phyloP scores from a whole-genome alignment of 2,113 vertebrate species.

The Scytalopus superciliaris region DNA sequence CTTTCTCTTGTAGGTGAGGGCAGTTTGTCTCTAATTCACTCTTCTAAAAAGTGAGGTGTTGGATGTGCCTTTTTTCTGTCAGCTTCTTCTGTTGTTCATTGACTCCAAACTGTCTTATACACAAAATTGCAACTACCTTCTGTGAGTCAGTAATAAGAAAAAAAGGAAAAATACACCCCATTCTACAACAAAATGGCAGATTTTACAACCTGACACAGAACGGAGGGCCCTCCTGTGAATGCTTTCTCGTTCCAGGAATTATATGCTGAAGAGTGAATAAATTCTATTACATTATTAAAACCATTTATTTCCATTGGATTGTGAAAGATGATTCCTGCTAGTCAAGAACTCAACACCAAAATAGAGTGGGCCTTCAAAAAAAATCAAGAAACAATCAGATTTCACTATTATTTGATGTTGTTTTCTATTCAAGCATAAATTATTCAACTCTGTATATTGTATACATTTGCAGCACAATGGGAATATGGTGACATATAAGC shows the following conservation, averaged over 20 bases:
- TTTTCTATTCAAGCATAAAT: neutral
- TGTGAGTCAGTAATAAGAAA: neutral
- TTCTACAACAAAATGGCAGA: neutral
- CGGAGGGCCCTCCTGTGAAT: neutral
- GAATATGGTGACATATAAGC: neutral
- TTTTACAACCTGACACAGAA: neutral
- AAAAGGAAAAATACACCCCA: neutral
- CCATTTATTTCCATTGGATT: neutral
- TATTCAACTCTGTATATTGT: neutral
- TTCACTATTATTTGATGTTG: neutral
- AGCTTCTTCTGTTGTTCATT: neutral
- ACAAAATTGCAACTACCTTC: neutral
- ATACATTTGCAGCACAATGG: neutral
- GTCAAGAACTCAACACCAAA: neutral
- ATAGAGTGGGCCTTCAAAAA: neutral
- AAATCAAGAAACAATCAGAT: neutral
- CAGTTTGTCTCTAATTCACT: neutral
- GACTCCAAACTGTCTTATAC: neutral
- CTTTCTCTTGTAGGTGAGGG: neutral
- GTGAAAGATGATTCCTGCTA: neutral
- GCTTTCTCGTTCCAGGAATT: neutral
- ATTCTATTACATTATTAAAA: neutral
- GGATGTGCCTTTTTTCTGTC: neutral
- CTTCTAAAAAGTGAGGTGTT: neutral
- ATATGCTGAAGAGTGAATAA: neutral